phyloP scores from a whole-genome alignment of 2,797 vertebrate species.

The Luscinia megarhynchos region DNA sequence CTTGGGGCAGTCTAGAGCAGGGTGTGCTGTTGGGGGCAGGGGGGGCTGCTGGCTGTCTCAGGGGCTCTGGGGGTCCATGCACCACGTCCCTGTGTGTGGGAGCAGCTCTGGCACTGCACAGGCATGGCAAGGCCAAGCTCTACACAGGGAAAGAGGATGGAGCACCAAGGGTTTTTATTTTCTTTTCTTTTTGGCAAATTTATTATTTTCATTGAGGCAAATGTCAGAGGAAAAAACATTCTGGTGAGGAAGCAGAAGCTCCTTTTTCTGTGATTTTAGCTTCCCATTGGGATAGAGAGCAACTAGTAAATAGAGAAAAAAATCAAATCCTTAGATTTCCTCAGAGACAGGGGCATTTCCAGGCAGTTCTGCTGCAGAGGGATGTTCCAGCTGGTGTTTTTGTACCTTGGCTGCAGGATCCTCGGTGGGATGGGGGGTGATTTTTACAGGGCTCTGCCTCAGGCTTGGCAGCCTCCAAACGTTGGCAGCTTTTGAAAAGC shows the following conservation, averaged over 20 bases:
- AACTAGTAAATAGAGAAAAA: background rate
- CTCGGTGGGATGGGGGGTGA: fast-evolving
- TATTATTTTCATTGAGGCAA: background rate
- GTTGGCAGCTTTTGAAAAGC: background rate
- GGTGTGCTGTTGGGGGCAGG: background rate
- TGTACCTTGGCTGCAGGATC: background rate
- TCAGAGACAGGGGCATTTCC: background rate
- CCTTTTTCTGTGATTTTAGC: background rate
- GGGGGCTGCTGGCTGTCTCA: background rate
- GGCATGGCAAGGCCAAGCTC: background rate
- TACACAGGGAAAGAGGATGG: background rate
- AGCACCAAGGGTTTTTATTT: background rate
- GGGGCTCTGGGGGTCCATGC: background rate
- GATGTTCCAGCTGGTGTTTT: background rate
- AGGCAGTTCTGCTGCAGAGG: background rate
- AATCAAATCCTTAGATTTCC: background rate
- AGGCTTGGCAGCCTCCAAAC: background rate
- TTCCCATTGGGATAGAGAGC: background rate
- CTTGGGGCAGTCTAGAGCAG: background rate
- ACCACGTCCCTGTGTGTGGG: fast-evolving
- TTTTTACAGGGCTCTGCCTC: background rate
- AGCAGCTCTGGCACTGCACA: background rate
- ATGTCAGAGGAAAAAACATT: background rate
- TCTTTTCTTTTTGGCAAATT: background rate
- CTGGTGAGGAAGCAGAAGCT: background rate